Percentiles rank a stretch among this genome's conserved stretches.
Evolutionary conservation across 2,797 vertebrate genomes (phyloP).

Genomic region (Chromis chromis): DNA sequence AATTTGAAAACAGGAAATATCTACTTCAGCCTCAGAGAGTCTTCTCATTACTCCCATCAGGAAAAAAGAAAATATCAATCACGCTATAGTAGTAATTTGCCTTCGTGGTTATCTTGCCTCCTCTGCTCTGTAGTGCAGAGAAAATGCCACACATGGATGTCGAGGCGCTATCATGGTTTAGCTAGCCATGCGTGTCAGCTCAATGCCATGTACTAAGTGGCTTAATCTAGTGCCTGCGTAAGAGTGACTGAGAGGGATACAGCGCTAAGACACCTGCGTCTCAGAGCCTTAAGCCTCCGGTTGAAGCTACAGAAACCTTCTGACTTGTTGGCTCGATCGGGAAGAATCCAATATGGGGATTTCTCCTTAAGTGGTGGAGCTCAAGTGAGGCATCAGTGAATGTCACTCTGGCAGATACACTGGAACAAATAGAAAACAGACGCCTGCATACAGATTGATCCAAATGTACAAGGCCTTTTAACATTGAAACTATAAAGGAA

Average conservation of each 20-base stretch:
- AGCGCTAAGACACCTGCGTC: constrained; percentile 68
- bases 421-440: not conserved
- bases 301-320: constrained; percentile 51
- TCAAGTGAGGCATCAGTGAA: constrained; percentile 25
- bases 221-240: constrained; percentile 70
- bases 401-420: not conserved
- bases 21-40: constrained; percentile 2
- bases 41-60: constrained; percentile 14
- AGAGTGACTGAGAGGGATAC: constrained; percentile 65
- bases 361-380: constrained; percentile 40
- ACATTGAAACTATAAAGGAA: not conserved
- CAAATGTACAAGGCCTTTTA: not conserved
- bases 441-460: not conserved
- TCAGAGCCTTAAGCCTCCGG: constrained; percentile 64
- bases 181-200: constrained; percentile 66
- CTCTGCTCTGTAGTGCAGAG: constrained; percentile 24
- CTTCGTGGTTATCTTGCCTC: constrained; percentile 32
- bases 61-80: constrained; percentile 39
- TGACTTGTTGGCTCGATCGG: constrained; percentile 47
- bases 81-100: constrained; percentile 29
- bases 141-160: constrained; percentile 48
- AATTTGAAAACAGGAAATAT: constrained; percentile 4
- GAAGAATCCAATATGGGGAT: constrained; percentile 65
- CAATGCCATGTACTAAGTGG: constrained; percentile 61
- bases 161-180: constrained; percentile 47